Evolutionary conservation across 2,113 vertebrate species (phyloP).

Genomic region (Psephotus haematonotus): DNA sequence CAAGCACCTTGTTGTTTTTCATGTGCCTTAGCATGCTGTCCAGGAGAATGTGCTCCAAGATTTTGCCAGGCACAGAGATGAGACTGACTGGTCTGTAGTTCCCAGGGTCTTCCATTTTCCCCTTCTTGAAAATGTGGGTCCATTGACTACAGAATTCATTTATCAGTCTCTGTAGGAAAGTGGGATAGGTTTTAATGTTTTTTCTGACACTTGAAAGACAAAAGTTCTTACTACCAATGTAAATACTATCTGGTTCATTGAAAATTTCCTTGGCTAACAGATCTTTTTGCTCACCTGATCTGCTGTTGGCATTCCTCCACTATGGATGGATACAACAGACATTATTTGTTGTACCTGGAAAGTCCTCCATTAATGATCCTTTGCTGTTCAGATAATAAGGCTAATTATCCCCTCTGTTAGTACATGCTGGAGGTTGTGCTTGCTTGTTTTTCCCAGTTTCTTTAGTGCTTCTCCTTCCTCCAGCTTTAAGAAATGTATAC

Average conservation of each 20-base stretch:
- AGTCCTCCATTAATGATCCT: not conserved
- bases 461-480: not conserved
- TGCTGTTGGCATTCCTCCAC: accelerated
- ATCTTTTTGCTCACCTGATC: not conserved
- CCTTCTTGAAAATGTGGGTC: no score
- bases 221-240: not conserved
- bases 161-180: not conserved
- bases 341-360: not conserved
- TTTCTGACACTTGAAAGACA: not conserved
- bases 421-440: not conserved
- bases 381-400: not conserved
- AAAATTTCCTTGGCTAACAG: not conserved
- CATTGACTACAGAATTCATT: not conserved
- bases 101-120: no score
- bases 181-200: not conserved
- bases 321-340: not conserved
- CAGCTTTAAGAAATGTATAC: not conserved
- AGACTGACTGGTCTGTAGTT: no score
- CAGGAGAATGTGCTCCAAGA: no score
- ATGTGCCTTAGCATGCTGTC: no score
- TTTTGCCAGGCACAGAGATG: no score
- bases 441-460: not conserved
- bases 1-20: no score
- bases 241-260: not conserved
- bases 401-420: not conserved